Evolutionary conservation across 2,797 vertebrate species (phyloP), one percentile per base, ranked within the genome.

Genomic region (Numenius phaeopus): DNA sequence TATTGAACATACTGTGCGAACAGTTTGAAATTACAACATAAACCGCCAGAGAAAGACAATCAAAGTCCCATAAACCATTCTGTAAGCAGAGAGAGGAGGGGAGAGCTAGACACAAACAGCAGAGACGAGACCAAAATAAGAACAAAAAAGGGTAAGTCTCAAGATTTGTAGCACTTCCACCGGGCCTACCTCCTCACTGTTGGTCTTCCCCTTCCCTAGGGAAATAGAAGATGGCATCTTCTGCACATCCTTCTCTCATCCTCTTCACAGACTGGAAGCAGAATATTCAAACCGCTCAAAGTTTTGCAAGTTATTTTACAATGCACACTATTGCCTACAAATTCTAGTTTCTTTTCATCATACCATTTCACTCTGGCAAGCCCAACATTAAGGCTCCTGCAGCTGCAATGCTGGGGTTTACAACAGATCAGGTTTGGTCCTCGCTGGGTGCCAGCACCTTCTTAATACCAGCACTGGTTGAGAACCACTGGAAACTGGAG

Each of bases 331-430:
- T 3, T 34, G 3, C 50, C 54, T 17, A 3, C 11, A 46, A 80
- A n/a, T 46, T 57, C 11, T 15, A 0, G 7, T 23, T 69, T 27
- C 16, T 24, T 40, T 47, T 24, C 29, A 2, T 7, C 57, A 5
- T 2, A 47, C 85, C 83, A 11, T 1, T 2, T 3, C 22, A 13
- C 32, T 39, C 42, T 2, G 4, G 17, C 2, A 26, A 64, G 46
- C 40, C 40, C n/a, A 66, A 39, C 47, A 24, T n/a, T 18, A 5
- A n/a, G 44, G 14, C 19, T 64, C 23, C 57, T 21, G 8, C 15
- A 58, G 23, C 32, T 2, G 0, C 7, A 62, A 1, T 0, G 1
- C 22, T 26, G 13, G 3, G 14, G 2, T 49, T 77, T 16, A 17
- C 26, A 58, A 4, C 23, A 22, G 17, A 44, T 4, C 14, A 2